These are phyloP conservation scores for Falco biarmicus DNA, from an alignment of 2,797 vertebrate genomes.

Conservation along the genomic window DNA sequence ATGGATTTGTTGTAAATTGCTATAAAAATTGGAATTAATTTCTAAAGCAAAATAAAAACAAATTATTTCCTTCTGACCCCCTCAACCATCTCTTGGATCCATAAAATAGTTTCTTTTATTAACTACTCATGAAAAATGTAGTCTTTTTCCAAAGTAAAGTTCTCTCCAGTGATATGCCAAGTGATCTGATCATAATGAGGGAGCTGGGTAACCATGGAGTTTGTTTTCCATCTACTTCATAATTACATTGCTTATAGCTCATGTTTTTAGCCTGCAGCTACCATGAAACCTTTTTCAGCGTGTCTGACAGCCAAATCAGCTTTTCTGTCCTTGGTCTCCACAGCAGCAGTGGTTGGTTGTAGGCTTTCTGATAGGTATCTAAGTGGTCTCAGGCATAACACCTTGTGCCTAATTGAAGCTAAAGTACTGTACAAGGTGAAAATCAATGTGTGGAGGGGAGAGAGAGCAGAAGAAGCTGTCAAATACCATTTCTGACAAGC, in stretches of 20 bases:
- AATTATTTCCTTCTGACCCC: constrained; percentile 47
- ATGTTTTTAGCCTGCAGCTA: constrained; percentile 41
- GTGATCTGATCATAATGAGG: constrained; percentile 48
- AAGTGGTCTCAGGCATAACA: constrained; percentile 55
- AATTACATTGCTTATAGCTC: constrained; percentile 28
- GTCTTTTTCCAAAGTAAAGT: constrained; percentile 53
- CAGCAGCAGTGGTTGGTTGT: background rate
- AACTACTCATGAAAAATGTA: constrained; percentile 52
- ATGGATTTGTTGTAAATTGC: constrained; percentile 68
- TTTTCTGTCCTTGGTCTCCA: background rate
- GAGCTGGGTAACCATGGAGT: background rate
- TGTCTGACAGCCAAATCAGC: background rate
- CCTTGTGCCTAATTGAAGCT: constrained; percentile 60
- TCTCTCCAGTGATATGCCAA: constrained; percentile 48
- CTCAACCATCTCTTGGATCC: background rate
- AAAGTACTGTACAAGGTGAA: constrained; percentile 64
- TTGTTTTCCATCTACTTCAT: constrained; percentile 40
- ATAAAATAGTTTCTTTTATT: constrained; percentile 43
- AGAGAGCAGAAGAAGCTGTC: constrained; percentile 42
- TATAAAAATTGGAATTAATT: constrained; percentile 68
- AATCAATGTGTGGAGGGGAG: constrained; percentile 58
- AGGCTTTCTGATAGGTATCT: constrained; percentile 20
- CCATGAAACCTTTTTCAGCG: background rate
- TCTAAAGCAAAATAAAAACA: constrained; percentile 66
- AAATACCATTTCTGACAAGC: constrained; percentile 52